Base-by-base conservation (phyloP, 2,888 invertebrate species). In the Caenorhabditis sp. region DNA sequence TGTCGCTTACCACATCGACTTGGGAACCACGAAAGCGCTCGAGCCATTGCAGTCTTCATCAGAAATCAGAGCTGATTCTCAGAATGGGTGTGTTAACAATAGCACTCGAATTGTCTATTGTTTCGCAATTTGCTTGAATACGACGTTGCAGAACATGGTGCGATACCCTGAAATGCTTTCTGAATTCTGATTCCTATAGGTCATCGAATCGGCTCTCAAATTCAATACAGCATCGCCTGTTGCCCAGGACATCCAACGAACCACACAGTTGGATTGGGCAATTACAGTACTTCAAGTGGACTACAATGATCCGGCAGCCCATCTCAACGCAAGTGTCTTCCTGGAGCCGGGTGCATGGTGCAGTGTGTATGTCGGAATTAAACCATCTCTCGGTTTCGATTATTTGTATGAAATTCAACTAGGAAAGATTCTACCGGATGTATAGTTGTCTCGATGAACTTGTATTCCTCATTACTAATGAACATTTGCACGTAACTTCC, bases 371-470 rank as follows among this genome's bases (percentile, higher is more conserved):
- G 44, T 85, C 26, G 85, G 85, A 1, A 80, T 85, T 11, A 76
- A 70, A 8, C 85, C 85, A 5, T 69, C 40, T 26, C n/a, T 82
- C 15, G 83, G 81, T 22, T 83, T 83, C 40, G 81, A 79, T 20
- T 85, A 81, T 61, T 26, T 85, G 8, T 83, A 71, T 26, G 85
- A 85, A 51, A 82, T 85, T 65, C 83, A 85, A 62, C 26, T 85
- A 2, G 85, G 79, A 35, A 82, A 82, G 32, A 72, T 84, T 20
- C 56, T 80, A 6, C n/a, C n/a, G 5, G 47, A 47, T 20, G 47
- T 18, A n/a, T 47, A 18, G 18, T 47, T n/a, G 4, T 18, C 9
- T 32, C 9, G 32, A 3, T 47, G 40, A 13, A 11, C 40, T 40
- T 6, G 40, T 5, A 18, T 47, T 18, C n/a, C 9, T 47, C 3